Conservation (phyloP, 2,797 vertebrate species). For the Paratrypauchen microcephalus region DNA sequence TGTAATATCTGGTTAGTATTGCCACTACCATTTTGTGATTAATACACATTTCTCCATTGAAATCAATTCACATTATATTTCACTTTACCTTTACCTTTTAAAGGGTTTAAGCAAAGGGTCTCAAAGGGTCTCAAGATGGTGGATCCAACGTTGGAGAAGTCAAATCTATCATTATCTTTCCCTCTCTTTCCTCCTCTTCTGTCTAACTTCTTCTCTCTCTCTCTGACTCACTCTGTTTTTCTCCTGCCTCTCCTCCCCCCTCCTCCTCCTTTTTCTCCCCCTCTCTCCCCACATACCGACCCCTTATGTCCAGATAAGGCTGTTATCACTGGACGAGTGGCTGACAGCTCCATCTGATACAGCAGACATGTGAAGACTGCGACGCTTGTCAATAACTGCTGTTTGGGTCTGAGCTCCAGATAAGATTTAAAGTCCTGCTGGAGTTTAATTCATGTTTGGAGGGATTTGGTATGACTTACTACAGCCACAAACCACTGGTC, state of each 20-base stretch:
- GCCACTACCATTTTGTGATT: too few relatives aligned
- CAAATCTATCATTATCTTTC: neutral
- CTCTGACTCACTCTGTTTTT: neutral
- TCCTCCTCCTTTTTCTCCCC: neutral
- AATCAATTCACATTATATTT: too few relatives aligned
- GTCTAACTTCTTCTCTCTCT: neutral
- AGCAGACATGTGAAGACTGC: neutral
- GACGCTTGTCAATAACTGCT: constrained; percentile 14
- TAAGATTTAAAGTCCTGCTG: neutral
- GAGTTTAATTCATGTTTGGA: neutral
- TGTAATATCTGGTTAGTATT: too few relatives aligned
- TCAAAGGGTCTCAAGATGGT: too few relatives aligned
- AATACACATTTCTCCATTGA: too few relatives aligned
- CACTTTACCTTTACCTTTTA: too few relatives aligned
- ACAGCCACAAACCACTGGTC: neutral
- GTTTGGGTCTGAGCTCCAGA: neutral
- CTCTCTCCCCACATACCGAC: constrained; percentile 17
- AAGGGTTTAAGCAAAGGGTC: too few relatives aligned
- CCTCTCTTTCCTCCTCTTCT: neutral
- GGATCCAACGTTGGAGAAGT: too few relatives aligned
- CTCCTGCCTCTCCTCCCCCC: neutral
- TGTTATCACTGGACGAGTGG: constrained; percentile 30
- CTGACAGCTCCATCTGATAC: constrained; percentile 49
- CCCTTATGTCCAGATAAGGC: constrained; percentile 26
- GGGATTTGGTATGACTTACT: neutral